Percentiles rank a stretch among this genome's conserved stretches.
Conservation (phyloP, 2,797 vertebrate genomes). For the Adelosebastes latens region DNA sequence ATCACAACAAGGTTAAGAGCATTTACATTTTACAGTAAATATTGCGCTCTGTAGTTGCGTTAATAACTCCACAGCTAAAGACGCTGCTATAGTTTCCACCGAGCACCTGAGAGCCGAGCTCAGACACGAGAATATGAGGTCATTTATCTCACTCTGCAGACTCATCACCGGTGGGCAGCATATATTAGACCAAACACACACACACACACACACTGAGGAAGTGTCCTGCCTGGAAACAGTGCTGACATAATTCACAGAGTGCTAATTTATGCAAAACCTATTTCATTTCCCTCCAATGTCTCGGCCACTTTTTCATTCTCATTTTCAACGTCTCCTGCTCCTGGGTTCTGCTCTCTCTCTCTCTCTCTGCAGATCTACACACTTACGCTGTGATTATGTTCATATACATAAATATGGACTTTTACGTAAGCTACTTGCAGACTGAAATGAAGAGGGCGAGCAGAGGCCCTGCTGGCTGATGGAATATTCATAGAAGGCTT, state of each 20-base stretch:
- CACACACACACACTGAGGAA: conserved; percentile 4
- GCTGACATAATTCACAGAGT: conserved; percentile 42
- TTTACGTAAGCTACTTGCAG: conserved; percentile 74
- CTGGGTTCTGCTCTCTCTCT: conserved; percentile 39
- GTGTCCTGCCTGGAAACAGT: conserved; percentile 60
- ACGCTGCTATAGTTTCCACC: conserved; percentile 34
- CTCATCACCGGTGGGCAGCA: conserved; percentile 52
- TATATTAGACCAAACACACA: conserved; percentile 21
- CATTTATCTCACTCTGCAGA: conserved; percentile 62
- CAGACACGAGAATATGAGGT: conserved; percentile 48
- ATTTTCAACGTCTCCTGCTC: conserved; percentile 33
- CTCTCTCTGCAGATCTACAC: conserved; percentile 9
- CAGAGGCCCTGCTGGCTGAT: conserved; percentile 54
- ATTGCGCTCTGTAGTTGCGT: not conserved
- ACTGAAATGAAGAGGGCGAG: conserved; percentile 54
- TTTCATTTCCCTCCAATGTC: conserved; percentile 43
- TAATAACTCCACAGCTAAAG: conserved; percentile 7
- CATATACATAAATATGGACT: conserved; percentile 38
- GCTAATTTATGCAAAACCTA: conserved; percentile 64
- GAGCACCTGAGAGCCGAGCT: conserved; percentile 24
- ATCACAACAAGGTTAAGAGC: not conserved
- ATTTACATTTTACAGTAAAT: not conserved
- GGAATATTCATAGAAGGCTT: conserved; percentile 79
- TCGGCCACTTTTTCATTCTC: conserved; percentile 8
- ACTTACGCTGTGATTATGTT: conserved; percentile 14